Conservation (phyloP, 2,888 invertebrate species). For the Cloeon dipterum region DNA sequence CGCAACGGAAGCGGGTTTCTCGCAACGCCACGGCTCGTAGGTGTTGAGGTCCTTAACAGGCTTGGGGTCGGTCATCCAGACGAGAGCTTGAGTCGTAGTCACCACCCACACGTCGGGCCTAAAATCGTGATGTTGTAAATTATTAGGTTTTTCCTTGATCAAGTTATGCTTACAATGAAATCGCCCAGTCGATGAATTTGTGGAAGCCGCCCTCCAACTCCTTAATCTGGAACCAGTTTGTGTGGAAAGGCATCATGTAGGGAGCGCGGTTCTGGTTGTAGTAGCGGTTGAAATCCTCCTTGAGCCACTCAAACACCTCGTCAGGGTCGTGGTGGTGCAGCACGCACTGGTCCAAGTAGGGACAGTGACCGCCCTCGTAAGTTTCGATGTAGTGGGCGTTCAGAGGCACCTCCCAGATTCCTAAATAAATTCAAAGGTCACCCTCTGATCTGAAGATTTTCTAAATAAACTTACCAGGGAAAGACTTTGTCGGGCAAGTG, state of each 20-base stretch:
- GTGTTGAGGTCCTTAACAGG: constrained; percentile 37
- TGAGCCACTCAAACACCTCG: constrained; percentile 67
- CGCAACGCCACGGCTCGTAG: constrained; percentile 67
- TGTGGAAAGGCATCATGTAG: constrained; percentile 90
- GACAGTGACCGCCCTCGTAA: constrained; percentile 79
- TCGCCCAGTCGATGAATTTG: constrained; percentile 65
- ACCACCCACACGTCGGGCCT: constrained; percentile 74
- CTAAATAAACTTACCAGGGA: constrained; percentile 38
- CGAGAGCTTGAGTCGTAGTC: constrained; percentile 66
- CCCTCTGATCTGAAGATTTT: too few species aligned
- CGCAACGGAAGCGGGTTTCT: constrained; percentile 39
- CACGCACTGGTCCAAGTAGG: constrained; percentile 79
- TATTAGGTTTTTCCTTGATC: too few species aligned
- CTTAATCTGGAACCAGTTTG: constrained; percentile 87
- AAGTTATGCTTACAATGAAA: constrained; percentile 45
- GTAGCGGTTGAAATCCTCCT: constrained; percentile 65
- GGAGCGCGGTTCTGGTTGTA: constrained; percentile 75
- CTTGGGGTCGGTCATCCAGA: constrained; percentile 76
- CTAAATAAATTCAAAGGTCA: constrained; percentile 18
- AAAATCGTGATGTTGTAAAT: constrained; percentile 12
- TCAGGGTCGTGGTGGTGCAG: constrained; percentile 51
- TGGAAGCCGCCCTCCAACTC: constrained; percentile 58
- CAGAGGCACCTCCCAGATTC: constrained; percentile 79
- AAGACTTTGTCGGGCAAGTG: constrained; percentile 72
- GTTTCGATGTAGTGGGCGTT: constrained; percentile 75